Conservation (phyloP, 1,140 invertebrate genomes). For the Bilobella aurantiaca region DNA sequence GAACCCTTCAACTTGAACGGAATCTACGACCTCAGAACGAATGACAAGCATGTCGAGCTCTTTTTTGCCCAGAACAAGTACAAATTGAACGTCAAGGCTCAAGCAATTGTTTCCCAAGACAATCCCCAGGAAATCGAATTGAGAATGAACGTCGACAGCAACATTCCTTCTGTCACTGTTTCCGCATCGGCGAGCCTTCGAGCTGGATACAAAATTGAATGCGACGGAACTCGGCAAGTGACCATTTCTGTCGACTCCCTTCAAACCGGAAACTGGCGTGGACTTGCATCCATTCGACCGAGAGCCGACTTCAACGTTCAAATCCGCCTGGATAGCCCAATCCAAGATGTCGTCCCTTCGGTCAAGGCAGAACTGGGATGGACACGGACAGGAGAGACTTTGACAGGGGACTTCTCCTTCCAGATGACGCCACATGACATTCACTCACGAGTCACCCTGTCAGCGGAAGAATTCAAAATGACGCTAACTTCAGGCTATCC, state of each 20-base stretch:
- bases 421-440: neutral
- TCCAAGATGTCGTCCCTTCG: too few relatives aligned
- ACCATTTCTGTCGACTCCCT: constrained; percentile 18
- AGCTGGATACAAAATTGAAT: constrained; percentile 18
- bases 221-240: constrained; percentile 21
- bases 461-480: neutral
- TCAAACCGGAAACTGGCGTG: constrained; percentile 23
- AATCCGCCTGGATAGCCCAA: constrained; percentile 15
- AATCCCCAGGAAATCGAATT: constrained; percentile 24
- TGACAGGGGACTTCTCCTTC: constrained; percentile 13
- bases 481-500: constrained; percentile 17
- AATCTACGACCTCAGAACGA: constrained; percentile 15
- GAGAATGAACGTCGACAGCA: constrained; percentile 25
- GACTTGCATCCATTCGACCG: constrained; percentile 9
- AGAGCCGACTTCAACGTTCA: constrained; percentile 16
- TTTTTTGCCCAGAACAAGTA: constrained; percentile 21
- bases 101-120: constrained; percentile 12
- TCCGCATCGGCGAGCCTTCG: constrained; percentile 21
- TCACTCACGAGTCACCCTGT: neutral
- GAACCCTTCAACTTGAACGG: constrained; percentile 22
- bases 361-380: constrained; percentile 19
- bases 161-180: constrained; percentile 20
- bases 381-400: neutral
- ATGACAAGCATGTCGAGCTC: constrained; percentile 14
- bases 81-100: constrained; percentile 10